These are phyloP conservation scores for Polietes domitor DNA, from an alignment of 2,888 invertebrate genomes.

Conservation along the genomic window DNA sequence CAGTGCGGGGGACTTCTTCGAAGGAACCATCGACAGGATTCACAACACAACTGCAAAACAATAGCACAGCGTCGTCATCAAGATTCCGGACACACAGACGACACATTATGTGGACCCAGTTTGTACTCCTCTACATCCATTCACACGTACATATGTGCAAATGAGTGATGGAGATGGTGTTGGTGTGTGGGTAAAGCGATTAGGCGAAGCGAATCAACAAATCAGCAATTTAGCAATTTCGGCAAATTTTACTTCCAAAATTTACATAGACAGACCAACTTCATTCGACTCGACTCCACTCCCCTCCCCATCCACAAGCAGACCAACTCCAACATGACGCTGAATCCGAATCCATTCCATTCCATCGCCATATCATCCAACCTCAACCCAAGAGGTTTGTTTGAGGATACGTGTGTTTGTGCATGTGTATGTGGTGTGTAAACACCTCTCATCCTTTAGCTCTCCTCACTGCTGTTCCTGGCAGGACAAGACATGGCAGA, in stretches of 20 bases:
- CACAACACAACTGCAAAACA: conserved; percentile 5
- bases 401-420: background rate
- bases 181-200: conserved; percentile 74
- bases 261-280: conserved; percentile 69
- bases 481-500: background rate
- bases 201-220: conserved; percentile 79
- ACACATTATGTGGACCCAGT: conserved; percentile 53
- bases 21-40: conserved; percentile 18
- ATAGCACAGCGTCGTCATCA: conserved; percentile 47
- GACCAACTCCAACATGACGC: conserved; percentile 19
- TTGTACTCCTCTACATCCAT: conserved; percentile 36
- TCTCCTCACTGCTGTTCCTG: too few relatives aligned
- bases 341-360: background rate
- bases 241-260: conserved; percentile 73
- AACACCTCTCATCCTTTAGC: background rate
- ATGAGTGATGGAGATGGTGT: conserved; percentile 67
- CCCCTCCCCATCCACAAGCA: background rate
- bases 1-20: background rate
- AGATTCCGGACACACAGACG: conserved; percentile 60
- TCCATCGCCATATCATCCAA: background rate
- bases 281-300: too few relatives aligned
- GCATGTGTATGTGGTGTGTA: background rate
- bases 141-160: conserved; percentile 23
- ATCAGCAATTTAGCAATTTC: conserved; percentile 79
- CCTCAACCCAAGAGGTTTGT: conserved; percentile 66